A percentile compares a stretch with the other conserved stretches of the same genome.
Evolutionary conservation across 1,140 invertebrate genomes (phyloP).

Genomic region (Apocrypta bakeri): DNA sequence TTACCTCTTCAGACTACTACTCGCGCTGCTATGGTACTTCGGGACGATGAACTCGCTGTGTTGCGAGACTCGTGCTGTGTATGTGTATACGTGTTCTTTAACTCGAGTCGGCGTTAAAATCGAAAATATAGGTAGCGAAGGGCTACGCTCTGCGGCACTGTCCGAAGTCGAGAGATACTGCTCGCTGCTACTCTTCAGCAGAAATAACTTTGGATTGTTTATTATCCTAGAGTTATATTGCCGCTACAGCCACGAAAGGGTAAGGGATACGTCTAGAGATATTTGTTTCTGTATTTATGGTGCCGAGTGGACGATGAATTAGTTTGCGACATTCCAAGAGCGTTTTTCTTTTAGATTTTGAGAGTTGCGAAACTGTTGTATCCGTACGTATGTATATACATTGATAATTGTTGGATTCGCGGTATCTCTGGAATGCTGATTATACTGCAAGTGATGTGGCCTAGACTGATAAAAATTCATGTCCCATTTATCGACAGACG

Average conservation of each 20-base stretch:
- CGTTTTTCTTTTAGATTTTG: too few species aligned
- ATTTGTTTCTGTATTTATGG: conserved; percentile 37
- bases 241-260: background rate
- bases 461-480: too few species aligned
- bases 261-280: background rate
- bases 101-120: conserved; percentile 28
- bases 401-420: background rate
- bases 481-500: too few species aligned
- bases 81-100: background rate
- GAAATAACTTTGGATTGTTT: conserved; percentile 36
- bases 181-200: background rate
- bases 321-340: background rate
- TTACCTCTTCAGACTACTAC: background rate
- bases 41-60: conserved; percentile 36
- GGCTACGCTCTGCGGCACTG: background rate
- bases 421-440: background rate
- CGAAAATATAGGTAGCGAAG: conserved; percentile 23
- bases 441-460: too few species aligned
- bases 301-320: background rate
- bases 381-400: background rate
- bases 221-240: background rate
- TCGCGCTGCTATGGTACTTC: background rate
- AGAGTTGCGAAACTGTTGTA: conserved; percentile 2
- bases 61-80: background rate
- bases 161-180: background rate